These are phyloP conservation scores for Rhyacichthys aspro DNA, from an alignment of 2,797 vertebrate species.

Conservation along the genomic window DNA sequence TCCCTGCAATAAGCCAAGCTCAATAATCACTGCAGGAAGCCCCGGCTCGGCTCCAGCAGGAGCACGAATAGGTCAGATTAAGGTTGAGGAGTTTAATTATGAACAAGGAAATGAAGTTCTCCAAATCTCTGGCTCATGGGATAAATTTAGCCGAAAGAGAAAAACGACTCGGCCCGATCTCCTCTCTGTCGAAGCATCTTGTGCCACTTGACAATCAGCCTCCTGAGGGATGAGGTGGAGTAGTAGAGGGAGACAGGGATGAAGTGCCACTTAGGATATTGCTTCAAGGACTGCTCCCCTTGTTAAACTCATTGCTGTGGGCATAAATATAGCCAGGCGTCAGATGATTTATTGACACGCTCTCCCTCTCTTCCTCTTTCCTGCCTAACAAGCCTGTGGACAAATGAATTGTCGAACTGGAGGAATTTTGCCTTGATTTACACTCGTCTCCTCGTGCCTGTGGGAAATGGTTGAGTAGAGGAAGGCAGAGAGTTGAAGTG, in stretches of 20 bases:
- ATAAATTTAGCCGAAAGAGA: slow-evolving; percentile 66
- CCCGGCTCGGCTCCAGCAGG: slow-evolving; percentile 53
- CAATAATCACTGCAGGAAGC: slow-evolving; percentile 64
- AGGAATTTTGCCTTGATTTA: slow-evolving; percentile 75
- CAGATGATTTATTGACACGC: slow-evolving; percentile 78
- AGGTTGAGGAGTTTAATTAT: slow-evolving; percentile 77
- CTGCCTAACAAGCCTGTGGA: slow-evolving; percentile 76
- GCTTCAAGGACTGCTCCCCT: slow-evolving; percentile 76
- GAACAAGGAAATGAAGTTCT: slow-evolving; percentile 75
- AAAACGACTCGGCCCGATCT: slow-evolving; percentile 40
- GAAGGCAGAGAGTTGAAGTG: slow-evolving; percentile 10
- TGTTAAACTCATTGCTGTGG: slow-evolving; percentile 75
- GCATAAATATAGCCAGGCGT: slow-evolving; percentile 74
- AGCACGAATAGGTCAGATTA: slow-evolving; percentile 72
- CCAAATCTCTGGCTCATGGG: slow-evolving; percentile 68
- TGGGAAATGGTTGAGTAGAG: slow-evolving; percentile 43
- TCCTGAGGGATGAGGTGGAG: slow-evolving; percentile 54
- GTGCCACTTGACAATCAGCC: slow-evolving; percentile 72
- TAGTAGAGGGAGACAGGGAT: slow-evolving; percentile 67
- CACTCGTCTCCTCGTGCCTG: slow-evolving; percentile 49
- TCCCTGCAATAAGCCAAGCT: slow-evolving; percentile 70
- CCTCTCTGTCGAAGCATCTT: slow-evolving; percentile 54
- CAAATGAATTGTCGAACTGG: slow-evolving; percentile 73
- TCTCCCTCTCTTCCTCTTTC: slow-evolving; percentile 64
- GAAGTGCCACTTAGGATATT: slow-evolving; percentile 83